Percentiles rank a stretch among this genome's conserved stretches.
Evolutionary conservation across 1,140 invertebrate genomes (phyloP).

Genomic region (Brachionus manjavacas): DNA sequence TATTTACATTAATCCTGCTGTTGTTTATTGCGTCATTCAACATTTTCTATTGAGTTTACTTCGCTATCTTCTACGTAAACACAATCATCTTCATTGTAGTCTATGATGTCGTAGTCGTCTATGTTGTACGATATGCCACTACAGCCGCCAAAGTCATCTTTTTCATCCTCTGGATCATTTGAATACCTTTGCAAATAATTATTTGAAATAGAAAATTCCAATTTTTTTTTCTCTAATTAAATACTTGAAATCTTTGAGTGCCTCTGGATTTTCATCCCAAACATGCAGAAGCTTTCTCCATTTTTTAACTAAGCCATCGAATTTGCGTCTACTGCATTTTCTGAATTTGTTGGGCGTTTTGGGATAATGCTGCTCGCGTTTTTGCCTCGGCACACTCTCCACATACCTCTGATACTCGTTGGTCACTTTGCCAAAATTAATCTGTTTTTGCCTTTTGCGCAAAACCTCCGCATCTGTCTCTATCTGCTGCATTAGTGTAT

Average conservation of each 20-base stretch:
- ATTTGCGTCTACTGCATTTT: conserved; percentile 81
- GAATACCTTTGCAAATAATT: neutral
- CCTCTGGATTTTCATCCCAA: conserved; percentile 63
- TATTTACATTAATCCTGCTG: neutral
- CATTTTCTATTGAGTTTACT: neutral
- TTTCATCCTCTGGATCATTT: conserved; percentile 8
- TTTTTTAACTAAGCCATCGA: conserved; percentile 77
- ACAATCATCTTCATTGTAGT: conserved; percentile 17
- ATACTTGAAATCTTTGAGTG: conserved; percentile 36
- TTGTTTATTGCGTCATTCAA: conserved; percentile 11
- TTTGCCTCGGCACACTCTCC: conserved; percentile 68
- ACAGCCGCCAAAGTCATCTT: conserved; percentile 18
- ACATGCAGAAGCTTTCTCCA: conserved; percentile 79
- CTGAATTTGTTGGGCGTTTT: conserved; percentile 76
- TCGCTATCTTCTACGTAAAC: conserved; percentile 3
- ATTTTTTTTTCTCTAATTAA: neutral
- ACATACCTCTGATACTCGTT: conserved; percentile 76
- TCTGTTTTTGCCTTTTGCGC: conserved; percentile 78
- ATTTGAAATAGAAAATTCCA: neutral
- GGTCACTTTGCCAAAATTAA: conserved; percentile 90
- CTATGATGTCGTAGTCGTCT: conserved; percentile 24
- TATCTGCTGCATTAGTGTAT: neutral
- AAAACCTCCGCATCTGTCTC: conserved; percentile 67
- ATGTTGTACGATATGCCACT: conserved; percentile 23
- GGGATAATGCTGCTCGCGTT: conserved; percentile 69